A percentile compares a stretch with the other conserved stretches of the same genome.
Evolutionary conservation across 2,888 invertebrate species (phyloP).

Genomic region (Priocnemis perturbator): DNA sequence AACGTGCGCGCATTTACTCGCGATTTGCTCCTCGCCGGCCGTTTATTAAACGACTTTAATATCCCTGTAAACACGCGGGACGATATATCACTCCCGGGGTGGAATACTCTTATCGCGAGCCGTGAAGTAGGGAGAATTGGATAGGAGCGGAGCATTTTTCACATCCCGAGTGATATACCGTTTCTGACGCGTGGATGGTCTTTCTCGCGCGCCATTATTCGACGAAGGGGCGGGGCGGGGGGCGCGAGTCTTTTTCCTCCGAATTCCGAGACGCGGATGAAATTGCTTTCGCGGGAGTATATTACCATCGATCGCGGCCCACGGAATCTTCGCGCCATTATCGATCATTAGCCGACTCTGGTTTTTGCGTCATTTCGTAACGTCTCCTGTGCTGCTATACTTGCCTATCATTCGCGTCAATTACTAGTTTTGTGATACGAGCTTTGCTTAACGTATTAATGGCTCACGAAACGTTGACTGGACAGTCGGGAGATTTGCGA

Average conservation of each 20-base stretch:
- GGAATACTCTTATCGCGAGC: slow-evolving; percentile 56
- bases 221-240: slow-evolving; percentile 34
- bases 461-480: no score
- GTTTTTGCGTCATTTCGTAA: no score
- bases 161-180: slow-evolving; percentile 55
- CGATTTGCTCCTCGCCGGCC: slow-evolving; percentile 9
- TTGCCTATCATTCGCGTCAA: no score
- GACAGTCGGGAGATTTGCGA: no score
- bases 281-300: no score
- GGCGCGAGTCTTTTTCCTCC: slow-evolving; percentile 33
- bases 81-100: slow-evolving; percentile 50
- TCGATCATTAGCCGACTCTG: no score
- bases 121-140: slow-evolving; percentile 54
- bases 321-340: no score
- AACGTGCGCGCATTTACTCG: slow-evolving; percentile 1
- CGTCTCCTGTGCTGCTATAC: no score
- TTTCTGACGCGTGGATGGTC: slow-evolving; percentile 39
- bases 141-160: slow-evolving; percentile 57
- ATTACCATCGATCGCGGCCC: no score
- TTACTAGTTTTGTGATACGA: no score
- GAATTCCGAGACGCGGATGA: slow-evolving; percentile 31
- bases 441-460: no score
- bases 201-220: slow-evolving; percentile 1
- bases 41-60: slow-evolving; percentile 57
- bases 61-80: slow-evolving; percentile 53